Evolutionary conservation across 2,888 invertebrate species (phyloP).

Genomic region (Coenonympha arcania): DNA sequence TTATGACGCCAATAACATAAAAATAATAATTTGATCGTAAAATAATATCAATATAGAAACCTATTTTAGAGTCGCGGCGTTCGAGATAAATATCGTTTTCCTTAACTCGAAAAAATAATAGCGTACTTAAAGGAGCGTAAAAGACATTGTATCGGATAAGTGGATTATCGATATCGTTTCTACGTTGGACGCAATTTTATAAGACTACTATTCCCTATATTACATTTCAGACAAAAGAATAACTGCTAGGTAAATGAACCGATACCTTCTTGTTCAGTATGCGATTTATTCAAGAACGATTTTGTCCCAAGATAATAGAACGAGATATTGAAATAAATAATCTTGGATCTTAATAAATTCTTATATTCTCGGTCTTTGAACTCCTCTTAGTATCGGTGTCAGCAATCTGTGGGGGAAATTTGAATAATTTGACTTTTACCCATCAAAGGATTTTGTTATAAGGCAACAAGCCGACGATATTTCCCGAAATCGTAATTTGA

Average conservation of each 20-base stretch:
- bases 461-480: slow-evolving; percentile 31
- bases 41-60: slow-evolving; percentile 10
- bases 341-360: slow-evolving; percentile 32
- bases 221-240: slow-evolving; percentile 15
- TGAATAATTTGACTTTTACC: slow-evolving; percentile 38
- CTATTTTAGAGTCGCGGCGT: slow-evolving; percentile 11
- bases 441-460: slow-evolving; percentile 37
- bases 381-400: slow-evolving; percentile 33
- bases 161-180: slow-evolving; percentile 50
- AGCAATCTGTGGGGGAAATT: slow-evolving; percentile 36
- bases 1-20: no score
- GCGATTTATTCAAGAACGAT: slow-evolving; percentile 21
- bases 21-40: neutral
- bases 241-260: slow-evolving; percentile 6
- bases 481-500: slow-evolving; percentile 32
- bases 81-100: slow-evolving; percentile 15
- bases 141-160: slow-evolving; percentile 40
- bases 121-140: slow-evolving; percentile 40
- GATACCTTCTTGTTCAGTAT: slow-evolving; percentile 15
- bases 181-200: slow-evolving; percentile 26
- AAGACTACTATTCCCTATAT: slow-evolving; percentile 14
- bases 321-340: slow-evolving; percentile 33
- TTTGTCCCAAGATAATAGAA: slow-evolving; percentile 26
- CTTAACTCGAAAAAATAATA: slow-evolving; percentile 36
- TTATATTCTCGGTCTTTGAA: slow-evolving; percentile 34